Percentiles rank a stretch among this genome's conserved stretches.
Evolutionary conservation across 2,888 invertebrate genomes (phyloP).

Genomic region (Branchipolynoe longqiensis): DNA sequence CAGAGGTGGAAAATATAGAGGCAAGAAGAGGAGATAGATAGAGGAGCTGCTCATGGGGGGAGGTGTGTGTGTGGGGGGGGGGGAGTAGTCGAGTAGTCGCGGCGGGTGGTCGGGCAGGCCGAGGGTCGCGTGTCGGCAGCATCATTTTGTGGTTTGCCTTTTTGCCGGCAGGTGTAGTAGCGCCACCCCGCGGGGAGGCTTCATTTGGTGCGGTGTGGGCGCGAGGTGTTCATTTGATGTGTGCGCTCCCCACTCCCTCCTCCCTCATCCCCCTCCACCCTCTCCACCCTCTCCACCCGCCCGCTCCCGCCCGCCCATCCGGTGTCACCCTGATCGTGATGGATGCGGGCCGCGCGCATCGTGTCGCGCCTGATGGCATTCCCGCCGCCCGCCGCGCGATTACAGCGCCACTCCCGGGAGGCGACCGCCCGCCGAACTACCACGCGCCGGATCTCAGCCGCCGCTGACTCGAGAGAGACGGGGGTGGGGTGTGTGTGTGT

Average conservation of each 20-base stretch:
- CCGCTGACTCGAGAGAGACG: no score
- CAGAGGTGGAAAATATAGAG: no score
- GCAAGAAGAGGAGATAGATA: no score
- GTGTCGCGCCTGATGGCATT: conserved; percentile 41
- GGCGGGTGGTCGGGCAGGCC: background rate
- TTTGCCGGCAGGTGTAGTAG: background rate
- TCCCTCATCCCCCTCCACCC: background rate
- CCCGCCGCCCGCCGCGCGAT: conserved; percentile 21
- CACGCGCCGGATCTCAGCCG: no score
- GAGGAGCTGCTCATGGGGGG: background rate
- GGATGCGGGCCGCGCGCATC: conserved; percentile 7
- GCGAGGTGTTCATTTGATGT: conserved; percentile 56
- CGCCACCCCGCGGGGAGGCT: conserved; percentile 3
- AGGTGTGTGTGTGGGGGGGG: background rate
- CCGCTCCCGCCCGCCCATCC: conserved; percentile 19
- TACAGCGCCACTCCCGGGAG: conserved; percentile 25
- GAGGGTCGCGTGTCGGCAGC: background rate
- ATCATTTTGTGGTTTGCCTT: conserved; percentile 31
- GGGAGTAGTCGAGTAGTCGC: background rate
- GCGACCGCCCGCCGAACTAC: no score
- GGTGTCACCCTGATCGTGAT: conserved; percentile 51
- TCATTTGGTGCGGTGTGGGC: conserved; percentile 9
- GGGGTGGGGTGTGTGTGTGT: no score
- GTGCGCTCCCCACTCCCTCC: no score
- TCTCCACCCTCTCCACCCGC: conserved; percentile 7